Base-by-base conservation (phyloP, 1,140 invertebrate genomes). In the Drosophila busckii region DNA sequence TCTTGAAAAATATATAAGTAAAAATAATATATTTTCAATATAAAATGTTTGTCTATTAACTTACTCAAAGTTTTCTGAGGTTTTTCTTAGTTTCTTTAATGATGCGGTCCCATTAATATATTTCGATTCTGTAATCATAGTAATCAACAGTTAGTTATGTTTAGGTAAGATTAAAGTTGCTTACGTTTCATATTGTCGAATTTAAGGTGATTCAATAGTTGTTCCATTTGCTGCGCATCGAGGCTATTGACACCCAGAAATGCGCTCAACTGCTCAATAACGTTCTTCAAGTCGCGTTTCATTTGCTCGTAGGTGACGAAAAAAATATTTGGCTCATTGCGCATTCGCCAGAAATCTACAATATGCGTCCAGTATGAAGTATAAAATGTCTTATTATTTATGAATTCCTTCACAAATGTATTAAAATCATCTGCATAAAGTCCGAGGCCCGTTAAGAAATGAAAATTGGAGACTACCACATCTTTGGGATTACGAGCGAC, bases 181-280 rank as follows among this genome's bases (percentile, higher is more conserved):
- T 28, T 0, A 66, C 63, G 19, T 48, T 63, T 66, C 38, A 63
- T 62, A 32, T 46, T 64, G 3, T 64, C 20, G 29, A 65, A 60
- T 4, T 23, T 20, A 5, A 59, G 15, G 20, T 59, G 41, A 0
- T 49, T 17, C 7, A 64, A 8, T 0, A 68, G 19, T 9, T 48
- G 22, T 8, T 42, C 17, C 48, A 67, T 53, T 48, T 59, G n/a
- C 2, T 1, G n/a, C 6, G 20, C 16, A 7, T 6, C 48, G 5
- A 42, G 22, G 3, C 28, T 20, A 3, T 25, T 10, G 28, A 12
- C 20, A 4, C n/a, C 22, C 8, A 67, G 37, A 9, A 65, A 65
- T 0, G 7, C 10, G 1, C 17, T 29, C 10, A 58, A 8, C 31
- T 17, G 28, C 7, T 26, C 8, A 0, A 67, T 13, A 1, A 66